Evolutionary conservation across 2,888 invertebrate species (phyloP).

Genomic region (Mamestra brassicae): DNA sequence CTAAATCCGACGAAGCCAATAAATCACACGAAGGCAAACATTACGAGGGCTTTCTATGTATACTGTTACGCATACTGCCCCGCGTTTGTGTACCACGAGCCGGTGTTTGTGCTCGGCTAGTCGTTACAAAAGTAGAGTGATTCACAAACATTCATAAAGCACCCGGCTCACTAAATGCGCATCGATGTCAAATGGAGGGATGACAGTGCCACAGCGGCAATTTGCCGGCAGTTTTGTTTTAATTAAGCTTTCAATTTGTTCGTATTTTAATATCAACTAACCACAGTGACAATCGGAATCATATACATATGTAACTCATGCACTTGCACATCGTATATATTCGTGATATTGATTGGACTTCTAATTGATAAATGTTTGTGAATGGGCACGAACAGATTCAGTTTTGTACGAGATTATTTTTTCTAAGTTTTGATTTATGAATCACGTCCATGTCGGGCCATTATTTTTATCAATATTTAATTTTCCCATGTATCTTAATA

Average conservation of each 20-base stretch:
- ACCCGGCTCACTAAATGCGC: constrained; percentile 61
- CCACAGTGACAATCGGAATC: constrained; percentile 18
- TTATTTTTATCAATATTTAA: no score
- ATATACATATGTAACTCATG: constrained; percentile 17
- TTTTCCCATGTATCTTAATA: no score
- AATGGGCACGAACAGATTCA: background rate
- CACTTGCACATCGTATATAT: constrained; percentile 21
- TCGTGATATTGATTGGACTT: constrained; percentile 28
- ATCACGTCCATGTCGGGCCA: no score
- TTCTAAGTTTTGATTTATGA: background rate
- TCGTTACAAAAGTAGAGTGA: constrained; percentile 84
- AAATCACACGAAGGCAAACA: constrained; percentile 91
- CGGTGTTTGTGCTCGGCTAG: constrained; percentile 78
- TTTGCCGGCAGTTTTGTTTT: constrained; percentile 45
- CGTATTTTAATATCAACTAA: constrained; percentile 32
- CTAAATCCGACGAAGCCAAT: constrained; percentile 90
- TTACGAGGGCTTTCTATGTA: constrained; percentile 85
- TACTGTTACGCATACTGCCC: constrained; percentile 83
- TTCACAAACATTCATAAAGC: constrained; percentile 79
- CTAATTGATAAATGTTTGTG: constrained; percentile 16
- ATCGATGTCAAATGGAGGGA: constrained; percentile 62
- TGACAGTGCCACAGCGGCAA: constrained; percentile 40
- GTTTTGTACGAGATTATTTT: background rate
- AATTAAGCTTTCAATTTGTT: constrained; percentile 53
- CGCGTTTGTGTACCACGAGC: constrained; percentile 73